Base-by-base conservation (phyloP, 2,797 vertebrate genomes). In the Synaphobranchus kaupii region DNA sequence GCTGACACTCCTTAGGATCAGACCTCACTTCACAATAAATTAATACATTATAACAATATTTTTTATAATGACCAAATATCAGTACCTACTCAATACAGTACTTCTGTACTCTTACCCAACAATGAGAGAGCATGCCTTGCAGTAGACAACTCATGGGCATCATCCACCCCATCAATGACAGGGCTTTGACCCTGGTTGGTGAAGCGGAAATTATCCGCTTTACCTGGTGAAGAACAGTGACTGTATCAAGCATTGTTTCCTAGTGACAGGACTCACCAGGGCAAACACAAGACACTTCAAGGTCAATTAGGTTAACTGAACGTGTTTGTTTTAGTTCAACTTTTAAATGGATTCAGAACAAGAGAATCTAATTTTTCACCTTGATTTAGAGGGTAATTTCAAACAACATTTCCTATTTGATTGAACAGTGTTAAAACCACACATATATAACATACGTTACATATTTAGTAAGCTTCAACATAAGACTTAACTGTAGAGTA, bases 171-270 rank as follows among this genome's bases (percentile, higher is more conserved):
- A 1, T 96, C 97, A 52, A 99, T 99, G 84, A 97, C 95, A 0
- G 98, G 97, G 89, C 96, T 99, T 87, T 97, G 93, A 63, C 99
- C 98, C 93, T 99, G 98, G 76, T 96, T 97, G 0, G 99, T 99
- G 90, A 98, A 99, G 92, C 96, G 94, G 91, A 99, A 99, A 90
- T 93, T 93, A 89, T 96, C 93, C 78, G 98, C 98, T 54, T 91
- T 95, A 83, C 96, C 99, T 99, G 90, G 31, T 89, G 58, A 90
- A 0, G 58, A 13, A 50, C 28, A n/a, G 3, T 9, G 56, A 2
- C 15, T 17, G 34, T 22, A 82, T 44, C n/a, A 50, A 28, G 48
- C 52, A 28, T 34, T 10, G 15, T 83, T 54, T 28, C 12, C 28
- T 22, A 54, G 56, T 25, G 28, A 56, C 50, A 56, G 52, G 50